phyloP scores from a whole-genome alignment of 2,113 vertebrate species.

The Caloenas nicobarica region DNA sequence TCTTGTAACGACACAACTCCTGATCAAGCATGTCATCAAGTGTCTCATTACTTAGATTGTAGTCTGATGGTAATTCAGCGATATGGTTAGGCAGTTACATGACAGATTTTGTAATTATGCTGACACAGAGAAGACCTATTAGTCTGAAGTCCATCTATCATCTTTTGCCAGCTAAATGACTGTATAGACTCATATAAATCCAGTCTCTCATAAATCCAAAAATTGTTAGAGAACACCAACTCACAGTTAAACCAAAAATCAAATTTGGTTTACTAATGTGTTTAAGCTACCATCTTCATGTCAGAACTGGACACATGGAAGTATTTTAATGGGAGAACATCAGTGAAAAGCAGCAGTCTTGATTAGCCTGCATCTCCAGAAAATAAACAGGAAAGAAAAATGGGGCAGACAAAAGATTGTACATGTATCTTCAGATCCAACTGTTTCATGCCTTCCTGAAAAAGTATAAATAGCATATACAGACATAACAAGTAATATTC shows the following conservation, averaged over 20 bases:
- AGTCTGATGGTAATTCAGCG: background rate
- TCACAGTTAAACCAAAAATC: background rate
- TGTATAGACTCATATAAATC: background rate
- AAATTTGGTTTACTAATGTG: background rate
- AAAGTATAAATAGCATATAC: background rate
- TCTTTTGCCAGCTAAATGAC: background rate
- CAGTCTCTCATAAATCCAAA: background rate
- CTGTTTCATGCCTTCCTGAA: background rate
- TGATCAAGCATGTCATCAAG: background rate
- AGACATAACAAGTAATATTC: background rate
- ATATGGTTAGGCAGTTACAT: background rate
- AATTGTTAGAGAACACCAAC: background rate
- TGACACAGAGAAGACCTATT: background rate
- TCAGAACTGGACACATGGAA: background rate
- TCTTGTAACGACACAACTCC: background rate
- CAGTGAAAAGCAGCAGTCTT: background rate
- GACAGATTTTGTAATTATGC: conserved; percentile 5
- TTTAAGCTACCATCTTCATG: background rate
- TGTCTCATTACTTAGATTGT: background rate
- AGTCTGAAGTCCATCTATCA: conserved; percentile 1
- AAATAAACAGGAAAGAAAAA: conserved; percentile 1
- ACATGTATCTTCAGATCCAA: background rate
- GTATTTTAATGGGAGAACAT: background rate
- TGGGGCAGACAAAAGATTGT: background rate
- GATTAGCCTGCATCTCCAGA: background rate